Percentiles rank a stretch among this genome's conserved stretches.
Evolutionary conservation across 2,797 vertebrate genomes (phyloP).

Genomic region (Dermochelys coriacea): DNA sequence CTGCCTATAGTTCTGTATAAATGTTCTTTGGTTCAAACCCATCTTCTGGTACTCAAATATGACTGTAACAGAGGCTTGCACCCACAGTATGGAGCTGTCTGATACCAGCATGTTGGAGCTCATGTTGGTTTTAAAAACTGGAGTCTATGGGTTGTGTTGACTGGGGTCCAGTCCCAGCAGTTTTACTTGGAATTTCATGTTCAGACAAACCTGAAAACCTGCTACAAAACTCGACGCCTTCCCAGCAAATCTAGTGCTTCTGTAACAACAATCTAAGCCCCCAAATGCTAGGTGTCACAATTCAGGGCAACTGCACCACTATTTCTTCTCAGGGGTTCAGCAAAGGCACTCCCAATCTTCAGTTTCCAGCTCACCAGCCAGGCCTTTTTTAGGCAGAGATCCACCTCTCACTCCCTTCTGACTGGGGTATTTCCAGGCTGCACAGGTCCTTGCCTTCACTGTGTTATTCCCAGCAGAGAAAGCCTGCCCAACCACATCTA

Average conservation of each 20-base stretch:
- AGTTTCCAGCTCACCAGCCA: background rate
- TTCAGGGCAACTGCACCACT: background rate
- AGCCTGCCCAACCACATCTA: background rate
- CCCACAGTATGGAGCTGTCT: background rate
- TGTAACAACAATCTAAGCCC: background rate
- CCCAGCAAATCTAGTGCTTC: accelerated
- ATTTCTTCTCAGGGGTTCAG: background rate
- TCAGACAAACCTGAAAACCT: accelerated
- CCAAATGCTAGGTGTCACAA: background rate
- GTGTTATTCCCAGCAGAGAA: background rate
- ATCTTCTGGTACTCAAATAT: accelerated
- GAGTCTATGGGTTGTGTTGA: background rate
- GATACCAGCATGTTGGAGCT: background rate
- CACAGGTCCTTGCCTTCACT: background rate
- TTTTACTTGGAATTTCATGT: accelerated
- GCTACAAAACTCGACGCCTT: background rate
- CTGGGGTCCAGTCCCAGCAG: background rate
- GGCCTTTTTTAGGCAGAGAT: background rate
- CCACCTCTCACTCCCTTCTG: background rate
- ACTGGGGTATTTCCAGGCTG: background rate
- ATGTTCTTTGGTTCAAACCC: background rate
- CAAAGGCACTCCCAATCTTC: too few species aligned
- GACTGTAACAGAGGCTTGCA: background rate
- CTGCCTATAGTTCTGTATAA: background rate
- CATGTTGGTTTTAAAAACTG: background rate